A percentile compares a stretch with the other conserved stretches of the same genome.
Conservation (phyloP, 2,888 invertebrate species). For the Odontothrips loti region DNA sequence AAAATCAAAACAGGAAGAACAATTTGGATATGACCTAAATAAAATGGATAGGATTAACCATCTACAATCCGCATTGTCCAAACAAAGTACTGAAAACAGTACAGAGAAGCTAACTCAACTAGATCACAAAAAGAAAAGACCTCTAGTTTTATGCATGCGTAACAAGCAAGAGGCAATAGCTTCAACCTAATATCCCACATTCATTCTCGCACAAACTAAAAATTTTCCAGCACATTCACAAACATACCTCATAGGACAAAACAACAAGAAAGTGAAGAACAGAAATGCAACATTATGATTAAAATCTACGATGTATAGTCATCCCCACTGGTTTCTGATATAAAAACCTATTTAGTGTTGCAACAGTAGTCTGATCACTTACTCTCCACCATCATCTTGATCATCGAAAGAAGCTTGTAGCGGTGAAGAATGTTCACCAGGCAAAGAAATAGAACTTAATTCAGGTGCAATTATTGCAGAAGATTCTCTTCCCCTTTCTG, state of each 20-base stretch:
- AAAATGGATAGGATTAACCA: too few species aligned
- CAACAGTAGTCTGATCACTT: neutral
- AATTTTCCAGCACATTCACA: too few species aligned
- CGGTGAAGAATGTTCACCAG: neutral
- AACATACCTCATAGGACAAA: neutral
- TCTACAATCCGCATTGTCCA: too few species aligned
- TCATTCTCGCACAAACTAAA: too few species aligned
- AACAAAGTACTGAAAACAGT: too few species aligned
- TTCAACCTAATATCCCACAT: too few species aligned
- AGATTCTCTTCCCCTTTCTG: conserved; percentile 33
- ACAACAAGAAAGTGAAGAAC: neutral
- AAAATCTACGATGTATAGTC: neutral
- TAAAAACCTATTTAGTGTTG: neutral
- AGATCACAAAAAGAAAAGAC: too few species aligned
- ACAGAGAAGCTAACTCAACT: too few species aligned
- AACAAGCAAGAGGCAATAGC: too few species aligned
- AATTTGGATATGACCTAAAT: too few species aligned
- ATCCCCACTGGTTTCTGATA: neutral
- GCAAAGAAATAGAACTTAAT: neutral
- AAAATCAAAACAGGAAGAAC: too few species aligned
- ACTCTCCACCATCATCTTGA: neutral
- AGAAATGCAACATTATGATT: neutral
- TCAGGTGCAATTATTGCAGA: neutral
- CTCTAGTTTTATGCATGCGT: too few species aligned
- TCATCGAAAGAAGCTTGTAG: neutral